Evolutionary conservation across 2,797 vertebrate species (phyloP).

Genomic region (Phoebastria nigripes): DNA sequence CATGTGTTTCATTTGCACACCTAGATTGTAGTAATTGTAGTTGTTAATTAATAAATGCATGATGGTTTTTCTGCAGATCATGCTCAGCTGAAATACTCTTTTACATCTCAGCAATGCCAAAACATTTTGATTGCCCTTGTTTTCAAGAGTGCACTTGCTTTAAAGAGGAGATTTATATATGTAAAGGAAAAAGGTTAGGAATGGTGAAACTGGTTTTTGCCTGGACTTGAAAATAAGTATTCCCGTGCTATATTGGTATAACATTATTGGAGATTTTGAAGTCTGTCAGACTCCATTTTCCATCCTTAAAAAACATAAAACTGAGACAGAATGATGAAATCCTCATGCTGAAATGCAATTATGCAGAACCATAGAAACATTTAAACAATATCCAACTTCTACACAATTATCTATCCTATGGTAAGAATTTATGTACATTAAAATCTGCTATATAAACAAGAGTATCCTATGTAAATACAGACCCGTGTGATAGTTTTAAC

Average conservation of each 20-base stretch:
- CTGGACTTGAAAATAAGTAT: neutral
- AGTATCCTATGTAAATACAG: conserved; percentile 1
- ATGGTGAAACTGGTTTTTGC: neutral
- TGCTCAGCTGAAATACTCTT: neutral
- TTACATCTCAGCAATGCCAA: neutral
- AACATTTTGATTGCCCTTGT: neutral
- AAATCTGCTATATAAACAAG: neutral
- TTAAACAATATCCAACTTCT: neutral
- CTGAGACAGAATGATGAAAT: neutral
- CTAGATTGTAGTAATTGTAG: neutral
- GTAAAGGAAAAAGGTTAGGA: neutral
- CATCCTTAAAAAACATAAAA: neutral
- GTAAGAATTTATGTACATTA: neutral
- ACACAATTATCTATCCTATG: neutral
- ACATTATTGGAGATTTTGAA: neutral
- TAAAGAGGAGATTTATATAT: neutral
- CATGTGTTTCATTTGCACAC: neutral
- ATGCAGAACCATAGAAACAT: neutral
- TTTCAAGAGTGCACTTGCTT: conserved; percentile 5
- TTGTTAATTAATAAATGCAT: neutral
- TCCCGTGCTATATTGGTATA: neutral
- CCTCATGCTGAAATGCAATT: neutral
- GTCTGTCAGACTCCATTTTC: neutral
- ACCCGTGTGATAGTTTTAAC: conserved; percentile 6
- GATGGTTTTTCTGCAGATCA: neutral